Base-by-base conservation (phyloP, 2,113 vertebrate genomes). In the Myotis yumanensis region DNA sequence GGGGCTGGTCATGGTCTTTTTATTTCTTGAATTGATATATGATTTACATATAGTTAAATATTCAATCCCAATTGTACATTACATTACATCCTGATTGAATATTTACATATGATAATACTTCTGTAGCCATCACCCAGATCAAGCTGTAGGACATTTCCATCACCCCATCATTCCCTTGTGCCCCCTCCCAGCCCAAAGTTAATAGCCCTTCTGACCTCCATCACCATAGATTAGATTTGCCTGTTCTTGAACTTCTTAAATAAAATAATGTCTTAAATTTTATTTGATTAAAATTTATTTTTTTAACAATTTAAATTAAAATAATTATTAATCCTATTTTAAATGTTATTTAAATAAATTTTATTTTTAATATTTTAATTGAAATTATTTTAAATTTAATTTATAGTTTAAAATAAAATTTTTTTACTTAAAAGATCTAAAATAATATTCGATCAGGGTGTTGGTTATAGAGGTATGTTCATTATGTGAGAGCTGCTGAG, bases 81-180 rank as follows among this genome's bases (percentile, higher is more conserved):
- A 40, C 40, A 40, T 40, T 40, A 40, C 40, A 40, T 40, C 40
- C 40, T 40, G 5, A 40, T 40, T 40, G 46, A 48, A 22, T 16
- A n/a, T 14, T 90, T 51, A 15, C 30, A 10, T 5, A 0, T 23
- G 20, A 54, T 11, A 0, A 0, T 0, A 23, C 32, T 82, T 43
- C 30, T 15, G 7, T 40, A 25, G 4, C 20, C 69, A 40, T 8
- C 82, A 22, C 12, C 32, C 48, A 28, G 32, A 8, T 66, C 76
- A 66, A 79, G 57, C 75, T n/a, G 17, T 0, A 37, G 46, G 3
- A 7, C n/a, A 20, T 2, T 51, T 11, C 10, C 28, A 4, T 32
- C 12, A 1, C 16, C n/a, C 52, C 14, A 48, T 46, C 35, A 77
- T 35, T 82, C 57, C n/a, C 23, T 59, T 11, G 5, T 25, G 15